Conservation (phyloP, 1,140 invertebrate genomes). For the Aphelenchoides avenae region DNA sequence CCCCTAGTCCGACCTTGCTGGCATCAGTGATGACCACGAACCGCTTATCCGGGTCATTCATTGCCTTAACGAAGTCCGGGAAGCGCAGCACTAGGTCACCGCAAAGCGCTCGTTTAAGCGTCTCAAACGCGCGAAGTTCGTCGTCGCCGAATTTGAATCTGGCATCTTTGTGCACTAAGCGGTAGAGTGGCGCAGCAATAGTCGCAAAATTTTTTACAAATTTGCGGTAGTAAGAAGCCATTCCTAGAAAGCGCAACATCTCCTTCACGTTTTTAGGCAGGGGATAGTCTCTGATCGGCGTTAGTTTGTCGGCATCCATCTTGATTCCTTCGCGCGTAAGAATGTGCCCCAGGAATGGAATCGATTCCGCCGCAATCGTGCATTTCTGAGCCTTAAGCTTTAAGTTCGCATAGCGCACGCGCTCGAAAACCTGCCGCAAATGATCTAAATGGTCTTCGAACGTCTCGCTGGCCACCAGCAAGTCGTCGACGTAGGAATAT, state of each 20-base stretch:
- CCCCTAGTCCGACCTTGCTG: slow-evolving; percentile 19
- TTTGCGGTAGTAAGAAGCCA: slow-evolving; percentile 17
- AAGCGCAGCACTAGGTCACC: slow-evolving; percentile 19
- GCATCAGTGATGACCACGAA: slow-evolving; percentile 43
- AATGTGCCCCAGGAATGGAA: slow-evolving; percentile 35
- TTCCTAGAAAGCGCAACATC: slow-evolving; percentile 19
- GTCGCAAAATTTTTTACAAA: slow-evolving; percentile 21
- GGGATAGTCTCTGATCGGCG: slow-evolving; percentile 6
- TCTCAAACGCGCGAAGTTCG: slow-evolving; percentile 25
- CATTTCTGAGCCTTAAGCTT: slow-evolving; percentile 52
- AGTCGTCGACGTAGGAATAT: slow-evolving; percentile 64
- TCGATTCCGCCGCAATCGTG: slow-evolving; percentile 30
- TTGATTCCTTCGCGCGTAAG: slow-evolving; percentile 21
- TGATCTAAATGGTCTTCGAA: slow-evolving; percentile 47
- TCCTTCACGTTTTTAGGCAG: slow-evolving; percentile 1
- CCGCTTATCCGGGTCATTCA: slow-evolving; percentile 5
- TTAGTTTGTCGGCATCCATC: slow-evolving; percentile 25
- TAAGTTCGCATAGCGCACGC: slow-evolving; percentile 36
- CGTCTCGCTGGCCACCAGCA: slow-evolving; percentile 55
- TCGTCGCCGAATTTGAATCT: slow-evolving; percentile 15
- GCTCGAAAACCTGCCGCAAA: slow-evolving; percentile 42
- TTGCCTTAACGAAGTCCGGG: slow-evolving; percentile 21
- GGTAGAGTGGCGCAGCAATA: slow-evolving; percentile 19
- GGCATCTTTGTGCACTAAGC: slow-evolving; percentile 8
- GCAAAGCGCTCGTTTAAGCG: slow-evolving; percentile 23